phyloP scores from a whole-genome alignment of 2,113 vertebrate species.

The Dipodomys merriami region DNA sequence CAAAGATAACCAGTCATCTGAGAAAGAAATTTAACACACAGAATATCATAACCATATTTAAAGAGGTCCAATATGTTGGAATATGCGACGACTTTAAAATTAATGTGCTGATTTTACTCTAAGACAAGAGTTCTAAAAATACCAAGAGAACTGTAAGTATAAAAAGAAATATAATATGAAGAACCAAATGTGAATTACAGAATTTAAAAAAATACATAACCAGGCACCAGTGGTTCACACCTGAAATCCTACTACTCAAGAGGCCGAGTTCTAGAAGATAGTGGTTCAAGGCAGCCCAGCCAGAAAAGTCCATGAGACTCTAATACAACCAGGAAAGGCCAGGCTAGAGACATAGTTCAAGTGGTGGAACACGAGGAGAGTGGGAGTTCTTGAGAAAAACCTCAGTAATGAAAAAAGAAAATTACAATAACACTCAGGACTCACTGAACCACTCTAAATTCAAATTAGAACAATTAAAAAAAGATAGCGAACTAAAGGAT shows the following conservation, averaged over 20 bases:
- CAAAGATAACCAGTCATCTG: neutral
- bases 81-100: neutral
- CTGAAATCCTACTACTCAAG: too few relatives aligned
- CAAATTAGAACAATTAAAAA: neutral
- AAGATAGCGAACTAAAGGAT: neutral
- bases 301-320: too few relatives aligned
- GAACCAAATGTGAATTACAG: neutral
- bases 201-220: neutral
- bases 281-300: too few relatives aligned
- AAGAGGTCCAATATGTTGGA: neutral
- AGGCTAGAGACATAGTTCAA: too few relatives aligned
- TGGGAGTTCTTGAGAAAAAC: too few relatives aligned
- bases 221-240: too few relatives aligned
- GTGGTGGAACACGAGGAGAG: too few relatives aligned
- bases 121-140: neutral
- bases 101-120: neutral
- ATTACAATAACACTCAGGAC: neutral
- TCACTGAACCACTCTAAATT: neutral
- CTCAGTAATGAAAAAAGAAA: conserved; percentile 2
- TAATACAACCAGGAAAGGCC: too few relatives aligned
- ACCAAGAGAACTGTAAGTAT: neutral
- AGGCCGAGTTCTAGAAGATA: too few relatives aligned
- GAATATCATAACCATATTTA: neutral
- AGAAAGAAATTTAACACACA: conserved; percentile 14
- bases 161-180: neutral